These are phyloP conservation scores for Bolborhynchus lineola DNA, from an alignment of 2,113 vertebrate genomes.

Conservation along the genomic window DNA sequence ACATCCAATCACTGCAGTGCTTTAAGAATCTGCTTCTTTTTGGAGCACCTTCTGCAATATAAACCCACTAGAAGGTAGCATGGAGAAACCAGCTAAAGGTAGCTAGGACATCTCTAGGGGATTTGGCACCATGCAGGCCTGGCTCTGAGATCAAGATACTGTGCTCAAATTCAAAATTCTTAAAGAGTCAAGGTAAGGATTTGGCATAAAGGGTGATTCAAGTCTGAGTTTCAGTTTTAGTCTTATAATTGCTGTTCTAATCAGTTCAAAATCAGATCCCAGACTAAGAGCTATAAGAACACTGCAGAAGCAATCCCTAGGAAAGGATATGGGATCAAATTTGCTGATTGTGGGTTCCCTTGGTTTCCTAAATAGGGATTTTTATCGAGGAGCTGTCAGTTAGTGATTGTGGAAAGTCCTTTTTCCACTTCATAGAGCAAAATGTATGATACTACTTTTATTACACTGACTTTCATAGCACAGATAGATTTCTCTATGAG, in stretches of 20 bases:
- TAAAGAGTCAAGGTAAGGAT: background rate
- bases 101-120: background rate
- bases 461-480: background rate
- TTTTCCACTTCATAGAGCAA: background rate
- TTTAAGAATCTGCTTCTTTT: background rate
- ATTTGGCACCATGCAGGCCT: background rate
- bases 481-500: background rate
- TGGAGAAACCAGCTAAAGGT: background rate
- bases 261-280: background rate
- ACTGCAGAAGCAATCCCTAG: background rate
- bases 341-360: background rate
- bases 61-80: background rate
- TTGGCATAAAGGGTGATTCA: background rate
- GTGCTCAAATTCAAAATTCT: background rate
- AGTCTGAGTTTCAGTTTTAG: background rate
- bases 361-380: background rate
- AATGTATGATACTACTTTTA: background rate
- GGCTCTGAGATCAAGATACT: background rate
- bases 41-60: background rate
- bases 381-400: background rate
- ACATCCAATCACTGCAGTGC: background rate
- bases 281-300: background rate
- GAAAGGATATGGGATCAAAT: background rate
- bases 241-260: background rate
- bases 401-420: background rate